Evolutionary conservation across 2,113 vertebrate genomes (phyloP).

Genomic region (Corynorhinus townsendii): DNA sequence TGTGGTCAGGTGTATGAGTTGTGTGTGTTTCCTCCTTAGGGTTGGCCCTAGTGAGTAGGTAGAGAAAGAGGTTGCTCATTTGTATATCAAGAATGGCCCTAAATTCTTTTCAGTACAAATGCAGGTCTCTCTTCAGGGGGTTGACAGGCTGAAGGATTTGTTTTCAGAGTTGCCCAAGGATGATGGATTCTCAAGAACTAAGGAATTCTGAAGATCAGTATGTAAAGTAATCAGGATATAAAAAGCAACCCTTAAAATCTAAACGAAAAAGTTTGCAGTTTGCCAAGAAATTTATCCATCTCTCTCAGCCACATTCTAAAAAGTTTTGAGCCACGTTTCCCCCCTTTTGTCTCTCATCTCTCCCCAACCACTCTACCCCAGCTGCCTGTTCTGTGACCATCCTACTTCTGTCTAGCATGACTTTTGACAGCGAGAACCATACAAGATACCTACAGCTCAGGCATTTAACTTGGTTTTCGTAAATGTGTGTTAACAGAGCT

Average conservation of each 20-base stretch:
- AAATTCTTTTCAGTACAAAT: not conserved
- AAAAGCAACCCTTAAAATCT: not conserved
- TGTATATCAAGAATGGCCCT: not conserved
- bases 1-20: not conserved
- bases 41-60: not conserved
- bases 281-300: not conserved
- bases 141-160: not conserved
- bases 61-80: not conserved
- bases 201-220: not conserved
- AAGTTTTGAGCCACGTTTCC: not conserved
- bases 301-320: not conserved
- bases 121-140: not conserved
- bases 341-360: not conserved
- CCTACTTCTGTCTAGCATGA: not conserved
- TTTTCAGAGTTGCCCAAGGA: slow-evolving; percentile 5
- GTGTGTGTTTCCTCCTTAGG: not conserved
- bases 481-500: not conserved
- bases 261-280: not conserved
- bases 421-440: not conserved
- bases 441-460: not conserved
- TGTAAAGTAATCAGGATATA: not conserved
- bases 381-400: not conserved
- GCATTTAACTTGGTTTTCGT: not conserved
- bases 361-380: not conserved
- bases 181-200: not conserved